Evolutionary conservation across 2,888 invertebrate genomes (phyloP), one percentile per base, ranked within the genome.

Genomic region (Leucania comma): DNA sequence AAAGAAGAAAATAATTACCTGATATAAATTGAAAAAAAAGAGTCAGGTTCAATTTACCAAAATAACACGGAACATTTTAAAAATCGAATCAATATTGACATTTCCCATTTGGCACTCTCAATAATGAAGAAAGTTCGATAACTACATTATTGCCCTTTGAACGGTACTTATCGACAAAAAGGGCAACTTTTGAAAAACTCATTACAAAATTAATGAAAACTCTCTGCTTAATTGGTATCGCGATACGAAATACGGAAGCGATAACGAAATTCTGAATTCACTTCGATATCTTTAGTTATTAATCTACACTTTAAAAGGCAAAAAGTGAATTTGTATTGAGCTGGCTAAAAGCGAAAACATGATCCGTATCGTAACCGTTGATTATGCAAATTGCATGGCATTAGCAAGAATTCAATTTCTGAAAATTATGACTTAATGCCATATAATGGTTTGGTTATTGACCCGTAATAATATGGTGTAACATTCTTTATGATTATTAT

Each of bases 361-460:
- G 80, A 87, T 87, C 85, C 76, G 84, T 72, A 78, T 81, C 72
- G 74, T 69, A 79, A 56, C 80, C 76, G 75, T 79, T 83, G 83
- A 87, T 90, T 91, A 92, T 90, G 91, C 86, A 93, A 90, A 94
- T 94, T 89, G 91, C 84, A 57, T 72, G 72, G 87, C 85, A 92
- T 94, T 92, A 93, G 88, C 87, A 78, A 65, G 90, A 91, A 93
- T 93, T 94, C 92, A 93, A 94, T 94, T 94, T 93, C 87, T 86
- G 86, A 86, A 93, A 93, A 94, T 93, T 93, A 93, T 91, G 87
- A 91, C 86, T 85, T 88, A 85, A 88, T 82, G 84, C 82, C 80
- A 73, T 75, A 85, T 83, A 87, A 89, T 87, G 81, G 81, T 84
- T 80, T 80, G 84, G 87, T 86, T 88, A 88, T 89, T 84, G 89